Evolutionary conservation across 2,888 invertebrate genomes (phyloP), one percentile per base, ranked within the genome.

Genomic region (Heliothis peltigera): DNA sequence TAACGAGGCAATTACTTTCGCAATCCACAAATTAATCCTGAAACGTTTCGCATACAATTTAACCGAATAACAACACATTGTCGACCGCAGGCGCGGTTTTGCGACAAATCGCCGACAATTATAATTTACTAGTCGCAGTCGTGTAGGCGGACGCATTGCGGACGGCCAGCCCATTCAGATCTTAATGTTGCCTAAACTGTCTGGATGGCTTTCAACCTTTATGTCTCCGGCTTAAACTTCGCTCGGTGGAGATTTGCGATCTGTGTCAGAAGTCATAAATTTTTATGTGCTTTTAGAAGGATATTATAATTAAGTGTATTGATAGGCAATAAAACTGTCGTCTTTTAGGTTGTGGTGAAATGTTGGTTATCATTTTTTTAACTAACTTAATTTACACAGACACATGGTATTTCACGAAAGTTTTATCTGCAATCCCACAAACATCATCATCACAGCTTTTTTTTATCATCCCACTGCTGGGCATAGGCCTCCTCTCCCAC

Each of bases 61-160:
- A 59, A 60, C 56, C 44, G 39, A 74, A 51, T 55, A 68, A 74
- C 53, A 65, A 57, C 66, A 72, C 44, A 60, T 57, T 65, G 67
- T 57, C 19, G 48, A 55, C n/a, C 19, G 58, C 51, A 22, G 56
- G 53, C 61, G 57, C 47, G 54, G 56, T 49, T 77, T 68, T 51
- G 79, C 78, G 81, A 79, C 79, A 79, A 79, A 81, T 81, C 64
- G 79, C 49, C 54, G 61, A 81, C 81, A 81, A 70, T 75, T 79
- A 78, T 79, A 81, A 79, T 79, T 79, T 79, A 77, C 65, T 76
- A 64, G 79, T 79, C 79, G 64, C 57, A 63, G 48, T 54, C 46
- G 64, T 61, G 77, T 81, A 61, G 79, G 79, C 77, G 79, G 72
- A 63, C 64, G 57, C 57, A 49, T 61, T 51, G 72, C 74, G 49